These are phyloP conservation scores for Coecobrya sp. DNA, from an alignment of 2,888 invertebrate species.

Conservation along the genomic window DNA sequence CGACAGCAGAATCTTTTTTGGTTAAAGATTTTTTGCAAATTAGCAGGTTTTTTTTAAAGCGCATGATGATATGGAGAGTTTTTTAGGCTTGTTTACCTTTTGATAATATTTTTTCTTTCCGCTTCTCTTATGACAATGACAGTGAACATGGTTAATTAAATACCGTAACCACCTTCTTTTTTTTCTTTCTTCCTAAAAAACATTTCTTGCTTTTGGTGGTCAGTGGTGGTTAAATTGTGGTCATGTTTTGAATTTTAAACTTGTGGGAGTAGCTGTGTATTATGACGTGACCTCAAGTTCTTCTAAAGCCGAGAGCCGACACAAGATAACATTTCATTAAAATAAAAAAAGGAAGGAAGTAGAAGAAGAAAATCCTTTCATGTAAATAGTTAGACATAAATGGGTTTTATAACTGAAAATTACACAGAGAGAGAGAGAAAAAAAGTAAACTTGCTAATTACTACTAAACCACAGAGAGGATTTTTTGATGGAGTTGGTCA, in stretches of 20 bases:
- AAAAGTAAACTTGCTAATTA: too few relatives aligned
- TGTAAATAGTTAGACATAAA: background rate
- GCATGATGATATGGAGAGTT: background rate
- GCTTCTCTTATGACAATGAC: background rate
- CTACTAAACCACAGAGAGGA: too few relatives aligned
- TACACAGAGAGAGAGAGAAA: too few relatives aligned
- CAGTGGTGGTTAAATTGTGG: slow-evolving; percentile 8
- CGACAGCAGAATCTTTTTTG: slow-evolving; percentile 16
- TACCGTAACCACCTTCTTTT: slow-evolving; percentile 40
- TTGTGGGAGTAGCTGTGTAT: slow-evolving; percentile 20
- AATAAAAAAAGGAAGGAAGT: slow-evolving; percentile 16
- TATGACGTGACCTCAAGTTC: background rate
- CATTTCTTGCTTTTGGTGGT: background rate
- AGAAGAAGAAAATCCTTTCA: background rate
- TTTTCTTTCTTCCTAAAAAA: background rate
- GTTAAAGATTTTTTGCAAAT: slow-evolving; percentile 38
- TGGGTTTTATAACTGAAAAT: too few relatives aligned
- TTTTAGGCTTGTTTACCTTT: slow-evolving; percentile 27
- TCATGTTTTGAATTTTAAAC: slow-evolving; percentile 28
- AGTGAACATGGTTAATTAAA: slow-evolving; percentile 21
- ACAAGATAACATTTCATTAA: background rate
- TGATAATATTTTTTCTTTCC: slow-evolving; percentile 25
- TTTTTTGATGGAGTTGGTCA: too few relatives aligned
- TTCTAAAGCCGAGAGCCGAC: background rate
- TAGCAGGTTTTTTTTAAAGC: slow-evolving; percentile 49